Percentiles rank a stretch among this genome's conserved stretches.
These are phyloP conservation scores for Ryuthela nishihirai DNA, from an alignment of 2,888 invertebrate species.

Conservation along the genomic window DNA sequence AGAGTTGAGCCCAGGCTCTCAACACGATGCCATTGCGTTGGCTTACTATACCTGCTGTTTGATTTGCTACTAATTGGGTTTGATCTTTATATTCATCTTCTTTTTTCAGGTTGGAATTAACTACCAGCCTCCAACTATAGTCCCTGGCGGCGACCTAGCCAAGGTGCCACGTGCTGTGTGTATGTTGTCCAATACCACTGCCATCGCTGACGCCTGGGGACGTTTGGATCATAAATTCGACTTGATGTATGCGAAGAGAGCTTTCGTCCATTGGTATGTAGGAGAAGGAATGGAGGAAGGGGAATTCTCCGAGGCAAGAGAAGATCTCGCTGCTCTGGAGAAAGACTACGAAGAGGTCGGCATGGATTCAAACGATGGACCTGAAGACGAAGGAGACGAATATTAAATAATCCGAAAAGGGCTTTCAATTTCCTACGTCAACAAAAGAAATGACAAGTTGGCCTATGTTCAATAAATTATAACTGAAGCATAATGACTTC, in stretches of 20 bases:
- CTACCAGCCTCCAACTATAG: conserved; percentile 77
- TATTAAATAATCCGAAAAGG: too few species aligned
- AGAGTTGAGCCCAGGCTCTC: too few species aligned
- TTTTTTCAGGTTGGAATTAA: conserved; percentile 46
- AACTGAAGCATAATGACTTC: too few species aligned
- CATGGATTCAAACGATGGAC: conserved; percentile 40
- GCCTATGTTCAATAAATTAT: too few species aligned
- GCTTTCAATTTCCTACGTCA: too few species aligned
- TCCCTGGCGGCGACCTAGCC: conserved; percentile 86
- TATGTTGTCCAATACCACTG: conserved; percentile 54
- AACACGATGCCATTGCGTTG: too few species aligned
- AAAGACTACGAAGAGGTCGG: conserved; percentile 50
- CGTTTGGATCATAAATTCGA: conserved; percentile 53
- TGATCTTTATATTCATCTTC: too few species aligned
- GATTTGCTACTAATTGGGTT: too few species aligned
- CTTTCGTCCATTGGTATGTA: conserved; percentile 55
- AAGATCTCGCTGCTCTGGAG: conserved; percentile 55
- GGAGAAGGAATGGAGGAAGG: conserved; percentile 49
- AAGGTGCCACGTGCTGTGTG: conserved; percentile 55
- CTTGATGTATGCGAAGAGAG: conserved; percentile 56
- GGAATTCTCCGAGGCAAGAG: conserved; percentile 52
- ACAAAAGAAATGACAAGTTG: too few species aligned
- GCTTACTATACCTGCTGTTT: too few species aligned
- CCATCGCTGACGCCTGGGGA: conserved; percentile 55
- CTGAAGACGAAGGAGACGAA: conserved; percentile 23